phyloP scores from a whole-genome alignment of 2,888 invertebrate genomes.

The Osmoderma eremita region DNA sequence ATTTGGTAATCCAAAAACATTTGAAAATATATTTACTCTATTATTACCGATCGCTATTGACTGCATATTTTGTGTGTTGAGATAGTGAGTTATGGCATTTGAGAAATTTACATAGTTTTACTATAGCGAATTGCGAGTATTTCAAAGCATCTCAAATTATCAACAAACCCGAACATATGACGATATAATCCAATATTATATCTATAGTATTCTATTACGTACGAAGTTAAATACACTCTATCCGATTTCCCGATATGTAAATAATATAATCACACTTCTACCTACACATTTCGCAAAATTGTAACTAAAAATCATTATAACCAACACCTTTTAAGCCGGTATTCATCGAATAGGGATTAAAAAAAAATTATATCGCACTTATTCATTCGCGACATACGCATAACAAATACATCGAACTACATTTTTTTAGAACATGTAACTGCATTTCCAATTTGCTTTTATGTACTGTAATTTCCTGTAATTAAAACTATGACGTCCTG shows the following conservation, averaged over 20 bases:
- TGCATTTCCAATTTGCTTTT: background rate
- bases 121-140: background rate
- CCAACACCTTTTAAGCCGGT: background rate
- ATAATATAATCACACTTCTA: slow-evolving; percentile 8
- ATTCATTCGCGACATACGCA: background rate
- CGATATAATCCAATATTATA: slow-evolving; percentile 3
- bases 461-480: background rate
- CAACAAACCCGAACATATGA: slow-evolving; percentile 2
- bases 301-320: background rate
- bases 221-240: slow-evolving; percentile 22
- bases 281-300: slow-evolving; percentile 7
- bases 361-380: background rate
- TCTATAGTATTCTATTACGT: background rate
- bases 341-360: background rate
- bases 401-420: background rate
- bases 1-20: slow-evolving; percentile 50
- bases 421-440: background rate
- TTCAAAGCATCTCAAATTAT: slow-evolving; percentile 18
- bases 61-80: slow-evolving; percentile 25
- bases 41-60: slow-evolving; percentile 49
- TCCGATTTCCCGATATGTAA: slow-evolving; percentile 1
- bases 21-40: slow-evolving; percentile 47
- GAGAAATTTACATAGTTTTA: slow-evolving; percentile 5
- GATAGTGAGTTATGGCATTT: slow-evolving; percentile 5
- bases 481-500: slow-evolving; percentile 10